phyloP scores from a whole-genome alignment of 2,113 vertebrate genomes.

The Scytalopus superciliaris region DNA sequence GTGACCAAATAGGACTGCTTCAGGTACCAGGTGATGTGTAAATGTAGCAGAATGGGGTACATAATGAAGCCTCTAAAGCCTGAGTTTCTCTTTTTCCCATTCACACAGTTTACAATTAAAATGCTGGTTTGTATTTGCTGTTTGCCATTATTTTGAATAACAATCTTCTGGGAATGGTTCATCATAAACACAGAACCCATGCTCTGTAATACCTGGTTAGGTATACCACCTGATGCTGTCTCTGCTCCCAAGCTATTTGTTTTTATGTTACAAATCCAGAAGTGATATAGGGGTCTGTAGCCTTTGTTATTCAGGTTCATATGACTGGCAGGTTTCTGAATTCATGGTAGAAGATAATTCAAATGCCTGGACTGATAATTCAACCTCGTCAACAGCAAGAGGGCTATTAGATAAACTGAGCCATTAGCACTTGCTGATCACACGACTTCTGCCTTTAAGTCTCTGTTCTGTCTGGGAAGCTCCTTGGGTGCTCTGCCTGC shows the following conservation, averaged over 20 bases:
- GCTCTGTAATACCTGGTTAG: rapidly evolving
- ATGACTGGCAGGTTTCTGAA: not conserved
- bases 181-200: not conserved
- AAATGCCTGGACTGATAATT: not conserved
- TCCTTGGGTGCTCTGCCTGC: not conserved
- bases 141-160: not conserved
- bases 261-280: not conserved
- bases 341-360: not conserved
- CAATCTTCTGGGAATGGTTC: not conserved
- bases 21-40: not conserved
- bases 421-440: not conserved
- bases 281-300: not conserved
- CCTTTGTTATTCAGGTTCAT: not conserved
- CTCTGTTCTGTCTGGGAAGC: not conserved
- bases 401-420: not conserved
- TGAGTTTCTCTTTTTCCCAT: not conserved
- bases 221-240: not conserved
- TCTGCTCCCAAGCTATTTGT: not conserved
- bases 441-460: not conserved
- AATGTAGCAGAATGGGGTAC: not conserved
- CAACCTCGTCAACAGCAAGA: not conserved
- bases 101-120: not conserved
- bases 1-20: not conserved
- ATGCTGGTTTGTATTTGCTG: not conserved
- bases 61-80: not conserved